phyloP scores from a whole-genome alignment of 2,888 invertebrate species.

The Habrosyne pyritoides region DNA sequence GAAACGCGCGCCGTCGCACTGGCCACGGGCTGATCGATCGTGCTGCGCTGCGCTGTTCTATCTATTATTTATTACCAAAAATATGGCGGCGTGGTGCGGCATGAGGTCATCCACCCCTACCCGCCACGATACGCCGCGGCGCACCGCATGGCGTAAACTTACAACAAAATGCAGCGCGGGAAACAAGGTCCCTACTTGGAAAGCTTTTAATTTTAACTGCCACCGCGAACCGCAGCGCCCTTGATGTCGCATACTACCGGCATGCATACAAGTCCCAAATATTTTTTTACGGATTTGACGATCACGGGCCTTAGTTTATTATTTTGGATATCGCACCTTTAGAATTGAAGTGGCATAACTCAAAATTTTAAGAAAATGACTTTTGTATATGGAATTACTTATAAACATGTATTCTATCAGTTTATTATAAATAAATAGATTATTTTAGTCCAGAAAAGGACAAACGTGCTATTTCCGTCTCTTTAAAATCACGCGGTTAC shows the following conservation, averaged over 20 bases:
- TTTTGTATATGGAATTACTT: too few relatives aligned
- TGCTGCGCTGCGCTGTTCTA: slow-evolving; percentile 70
- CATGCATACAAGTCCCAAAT: neutral
- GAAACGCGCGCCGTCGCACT: slow-evolving; percentile 67
- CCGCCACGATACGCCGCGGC: slow-evolving; percentile 55
- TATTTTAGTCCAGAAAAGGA: too few relatives aligned
- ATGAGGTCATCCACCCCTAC: slow-evolving; percentile 65
- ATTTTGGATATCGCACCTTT: too few relatives aligned
- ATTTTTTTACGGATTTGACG: too few relatives aligned
- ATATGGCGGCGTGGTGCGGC: slow-evolving; percentile 76
- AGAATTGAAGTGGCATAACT: too few relatives aligned
- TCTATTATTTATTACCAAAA: slow-evolving; percentile 80
- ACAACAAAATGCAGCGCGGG: slow-evolving; percentile 74
- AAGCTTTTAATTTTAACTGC: slow-evolving; percentile 24
- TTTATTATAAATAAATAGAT: too few relatives aligned
- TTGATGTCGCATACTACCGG: neutral
- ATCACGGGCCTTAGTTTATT: too few relatives aligned
- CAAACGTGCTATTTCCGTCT: too few relatives aligned
- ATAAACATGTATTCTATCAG: too few relatives aligned
- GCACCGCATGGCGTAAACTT: slow-evolving; percentile 50
- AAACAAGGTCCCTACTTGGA: slow-evolving; percentile 56
- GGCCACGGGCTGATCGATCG: slow-evolving; percentile 68
- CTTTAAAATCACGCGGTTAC: too few relatives aligned
- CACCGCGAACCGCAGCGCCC: neutral
- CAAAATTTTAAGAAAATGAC: too few relatives aligned